These are phyloP conservation scores for Pogona vitticeps DNA, from an alignment of 2,113 vertebrate genomes.

Conservation along the genomic window DNA sequence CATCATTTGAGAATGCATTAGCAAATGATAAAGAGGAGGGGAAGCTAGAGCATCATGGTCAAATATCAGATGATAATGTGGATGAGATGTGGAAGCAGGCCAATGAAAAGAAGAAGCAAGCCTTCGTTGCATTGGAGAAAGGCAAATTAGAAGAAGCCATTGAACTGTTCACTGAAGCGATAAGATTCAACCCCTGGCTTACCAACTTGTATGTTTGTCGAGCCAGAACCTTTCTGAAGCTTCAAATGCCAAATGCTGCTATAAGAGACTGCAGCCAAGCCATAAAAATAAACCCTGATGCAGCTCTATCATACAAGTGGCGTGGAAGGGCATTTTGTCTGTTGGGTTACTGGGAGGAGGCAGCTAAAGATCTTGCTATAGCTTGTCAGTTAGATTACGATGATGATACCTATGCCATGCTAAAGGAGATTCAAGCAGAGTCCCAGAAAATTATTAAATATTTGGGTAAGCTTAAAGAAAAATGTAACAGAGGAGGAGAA, in stretches of 20 bases:
- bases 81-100: neutral
- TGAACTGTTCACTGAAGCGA: conserved; percentile 12
- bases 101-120: conserved; percentile 13
- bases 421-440: conserved; percentile 6
- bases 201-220: neutral
- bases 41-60: neutral
- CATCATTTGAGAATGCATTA: conserved; percentile 3
- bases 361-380: conserved; percentile 21
- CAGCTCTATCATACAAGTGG: conserved; percentile 83
- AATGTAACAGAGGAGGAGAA: neutral
- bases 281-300: conserved; percentile 81
- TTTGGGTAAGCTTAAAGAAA: neutral
- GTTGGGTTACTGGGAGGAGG: conserved; percentile 2
- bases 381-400: conserved; percentile 25
- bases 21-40: neutral
- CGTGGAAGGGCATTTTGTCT: conserved; percentile 75
- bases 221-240: conserved; percentile 75
- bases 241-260: conserved; percentile 82
- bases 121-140: conserved; percentile 19
- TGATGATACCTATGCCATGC: conserved; percentile 17
- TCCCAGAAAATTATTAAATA: neutral
- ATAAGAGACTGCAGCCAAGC: conserved; percentile 82
- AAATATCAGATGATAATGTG: conserved; percentile 19
- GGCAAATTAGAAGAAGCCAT: conserved; percentile 19
- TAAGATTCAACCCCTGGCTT: neutral